Base-by-base conservation (phyloP, 2,113 vertebrate species). In the Oxygymnocypris stewartii region DNA sequence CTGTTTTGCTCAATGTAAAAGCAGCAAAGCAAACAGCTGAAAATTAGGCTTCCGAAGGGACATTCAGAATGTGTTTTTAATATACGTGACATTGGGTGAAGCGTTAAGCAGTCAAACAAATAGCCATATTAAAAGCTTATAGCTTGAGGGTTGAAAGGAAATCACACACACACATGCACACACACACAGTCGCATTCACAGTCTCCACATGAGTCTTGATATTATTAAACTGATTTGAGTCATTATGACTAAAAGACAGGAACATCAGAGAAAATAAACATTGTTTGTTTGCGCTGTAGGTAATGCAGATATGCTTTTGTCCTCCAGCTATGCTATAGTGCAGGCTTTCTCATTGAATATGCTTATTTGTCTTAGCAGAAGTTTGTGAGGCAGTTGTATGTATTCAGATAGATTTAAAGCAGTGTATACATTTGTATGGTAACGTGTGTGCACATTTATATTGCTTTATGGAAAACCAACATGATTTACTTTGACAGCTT, bases 61-160 rank as follows among this genome's bases (percentile, higher is more conserved):
- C 23, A 42, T 16, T 63, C 54, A 40, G 11, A 44, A 59, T 28
- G n/a, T n/a, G 59, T 65, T 82, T 65, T 65, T 82, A 81, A 81
- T 81, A 65, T 47, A 81, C 37, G 59, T 44, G 40, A 47, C 42
- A 0, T 28, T 0, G 42, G 73, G 59, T 81, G 59, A 81, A 81
- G 37, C 4, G 6, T 65, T 47, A 42, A 61, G 4, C 54, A 40
- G 54, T 61, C 79, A 31, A 59, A 82, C 59, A 65, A 82, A 82
- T 47, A 31, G 79, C 59, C 59, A 65, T 65, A 47, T 67, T 82
- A 82, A 82, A 25, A 82, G 59, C 25, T 14, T 82, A 65, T 85
- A 82, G 57, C 35, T 31, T 54, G 31, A 11, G 69, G 40, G 10
- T 69, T 76, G 44, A 81, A 4, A 42, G 79, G 16, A 83, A 83